Conservation (phyloP, 2,113 vertebrate species). For the Serinus canaria region DNA sequence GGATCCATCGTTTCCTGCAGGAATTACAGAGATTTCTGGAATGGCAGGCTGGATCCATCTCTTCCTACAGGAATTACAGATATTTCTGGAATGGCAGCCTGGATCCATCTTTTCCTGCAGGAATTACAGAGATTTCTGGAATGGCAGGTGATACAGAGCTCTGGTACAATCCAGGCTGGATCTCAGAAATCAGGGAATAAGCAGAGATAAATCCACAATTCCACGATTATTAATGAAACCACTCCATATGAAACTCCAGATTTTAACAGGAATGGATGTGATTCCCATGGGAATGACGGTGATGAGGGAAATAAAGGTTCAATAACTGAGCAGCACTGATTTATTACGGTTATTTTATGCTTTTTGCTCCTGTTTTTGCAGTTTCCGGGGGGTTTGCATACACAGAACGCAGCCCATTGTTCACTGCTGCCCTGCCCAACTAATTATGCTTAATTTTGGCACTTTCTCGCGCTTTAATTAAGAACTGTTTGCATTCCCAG, state of each 20-base stretch:
- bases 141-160: neutral
- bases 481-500: constrained; percentile 54
- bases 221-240: neutral
- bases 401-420: neutral
- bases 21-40: neutral
- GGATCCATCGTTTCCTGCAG: neutral
- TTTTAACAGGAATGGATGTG: neutral
- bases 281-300: neutral
- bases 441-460: constrained; percentile 48
- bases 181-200: neutral
- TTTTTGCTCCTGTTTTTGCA: neutral
- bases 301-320: neutral
- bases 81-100: neutral
- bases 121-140: neutral
- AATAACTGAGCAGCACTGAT: neutral
- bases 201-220: neutral
- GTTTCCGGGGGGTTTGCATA: neutral
- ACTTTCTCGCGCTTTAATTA: constrained; percentile 59
- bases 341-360: neutral
- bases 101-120: neutral
- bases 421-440: neutral
- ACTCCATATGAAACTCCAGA: neutral
- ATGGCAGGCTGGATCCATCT: neutral
- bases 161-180: neutral
- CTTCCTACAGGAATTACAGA: neutral